Percentiles rank a stretch among this genome's conserved stretches.
These are phyloP conservation scores for Tinamus major DNA, from an alignment of 2,797 vertebrate genomes.

Conservation along the genomic window DNA sequence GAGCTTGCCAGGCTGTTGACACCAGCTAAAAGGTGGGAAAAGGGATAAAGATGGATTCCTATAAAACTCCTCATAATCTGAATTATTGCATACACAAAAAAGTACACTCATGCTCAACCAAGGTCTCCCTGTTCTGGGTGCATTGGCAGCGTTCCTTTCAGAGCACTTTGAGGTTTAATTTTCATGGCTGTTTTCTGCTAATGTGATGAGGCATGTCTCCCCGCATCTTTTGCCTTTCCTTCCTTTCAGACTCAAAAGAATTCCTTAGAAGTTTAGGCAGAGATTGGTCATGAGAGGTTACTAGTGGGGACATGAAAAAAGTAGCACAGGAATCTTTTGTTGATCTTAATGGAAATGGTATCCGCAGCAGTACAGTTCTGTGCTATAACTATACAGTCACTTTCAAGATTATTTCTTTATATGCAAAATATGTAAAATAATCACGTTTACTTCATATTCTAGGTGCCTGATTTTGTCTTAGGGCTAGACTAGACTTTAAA, in stretches of 20 bases:
- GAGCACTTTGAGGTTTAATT: background rate
- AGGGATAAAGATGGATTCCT: rapidly evolving
- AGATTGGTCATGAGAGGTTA: background rate
- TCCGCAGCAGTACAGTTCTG: background rate
- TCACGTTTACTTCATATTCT: background rate
- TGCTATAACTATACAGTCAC: background rate
- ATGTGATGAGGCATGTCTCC: rapidly evolving
- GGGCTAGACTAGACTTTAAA: background rate
- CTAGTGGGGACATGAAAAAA: background rate
- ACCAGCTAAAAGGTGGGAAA: background rate
- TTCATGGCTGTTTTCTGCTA: background rate
- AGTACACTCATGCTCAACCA: background rate
- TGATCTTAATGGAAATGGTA: background rate
- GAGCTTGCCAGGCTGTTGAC: background rate
- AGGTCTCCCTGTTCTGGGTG: background rate
- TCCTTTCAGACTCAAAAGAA: background rate
- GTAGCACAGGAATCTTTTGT: background rate
- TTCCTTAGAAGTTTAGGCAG: background rate
- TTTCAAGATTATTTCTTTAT: background rate
- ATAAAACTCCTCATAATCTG: background rate
- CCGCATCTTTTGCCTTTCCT: background rate
- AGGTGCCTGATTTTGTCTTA: background rate
- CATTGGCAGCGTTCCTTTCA: background rate
- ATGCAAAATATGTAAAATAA: no score
- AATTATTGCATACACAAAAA: background rate